Percentiles rank a stretch among this genome's conserved stretches.
These are phyloP conservation scores for Helicorthomorpha holstii DNA, from an alignment of 1,140 invertebrate species.

Conservation along the genomic window DNA sequence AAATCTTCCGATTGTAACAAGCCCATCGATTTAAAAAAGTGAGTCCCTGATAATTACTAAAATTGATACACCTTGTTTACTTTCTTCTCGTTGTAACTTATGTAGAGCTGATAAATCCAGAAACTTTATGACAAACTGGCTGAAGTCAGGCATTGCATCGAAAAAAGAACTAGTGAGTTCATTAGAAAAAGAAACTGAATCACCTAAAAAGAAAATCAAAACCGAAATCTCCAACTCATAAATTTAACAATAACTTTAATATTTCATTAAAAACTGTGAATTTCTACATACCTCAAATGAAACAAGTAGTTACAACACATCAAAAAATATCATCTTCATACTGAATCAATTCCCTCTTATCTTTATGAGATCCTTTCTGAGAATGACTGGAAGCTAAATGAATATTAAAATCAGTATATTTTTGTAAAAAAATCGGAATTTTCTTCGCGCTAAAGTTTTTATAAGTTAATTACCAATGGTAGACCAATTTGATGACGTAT, in stretches of 20 bases:
- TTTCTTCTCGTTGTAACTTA: too few species aligned
- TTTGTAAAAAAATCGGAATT: not conserved
- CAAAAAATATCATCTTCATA: slow-evolving; percentile 45
- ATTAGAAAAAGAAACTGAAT: too few species aligned
- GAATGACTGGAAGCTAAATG: slow-evolving; percentile 53
- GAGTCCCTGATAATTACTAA: too few species aligned
- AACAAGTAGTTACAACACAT: slow-evolving; percentile 9
- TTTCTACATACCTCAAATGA: too few species aligned
- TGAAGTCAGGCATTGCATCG: not conserved
- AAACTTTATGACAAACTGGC: not conserved
- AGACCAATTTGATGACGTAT: slow-evolving; percentile 57
- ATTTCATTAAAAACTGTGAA: not conserved
- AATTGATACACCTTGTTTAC: too few species aligned
- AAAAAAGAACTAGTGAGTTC: not conserved
- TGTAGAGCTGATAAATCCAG: too few species aligned
- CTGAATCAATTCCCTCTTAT: slow-evolving; percentile 45
- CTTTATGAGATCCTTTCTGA: slow-evolving; percentile 56
- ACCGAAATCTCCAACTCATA: too few species aligned
- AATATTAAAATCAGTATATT: slow-evolving; percentile 5
- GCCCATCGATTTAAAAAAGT: not conserved
- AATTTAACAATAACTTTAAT: too few species aligned
- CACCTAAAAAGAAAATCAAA: too few species aligned
- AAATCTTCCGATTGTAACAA: slow-evolving; percentile 4
- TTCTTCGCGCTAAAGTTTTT: not conserved
- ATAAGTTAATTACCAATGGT: slow-evolving; percentile 37